Base-by-base conservation (phyloP, 2,888 invertebrate genomes). In the Cheilosia soror region DNA sequence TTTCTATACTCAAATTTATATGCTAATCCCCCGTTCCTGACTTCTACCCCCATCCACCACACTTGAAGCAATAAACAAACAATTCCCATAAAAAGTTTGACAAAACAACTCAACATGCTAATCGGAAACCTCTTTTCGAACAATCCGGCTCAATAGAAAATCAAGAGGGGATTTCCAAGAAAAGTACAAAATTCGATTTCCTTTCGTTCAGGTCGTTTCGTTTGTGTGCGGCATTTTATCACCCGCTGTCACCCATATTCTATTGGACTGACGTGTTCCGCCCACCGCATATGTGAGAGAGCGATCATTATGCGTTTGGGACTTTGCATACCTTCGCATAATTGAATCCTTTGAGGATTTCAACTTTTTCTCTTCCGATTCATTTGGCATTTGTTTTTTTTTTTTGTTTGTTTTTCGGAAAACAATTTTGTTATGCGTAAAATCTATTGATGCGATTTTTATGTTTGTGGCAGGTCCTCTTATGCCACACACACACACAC, bases 381-480 rank as follows among this genome's bases (percentile, higher is more conserved):
- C 37, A 37, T 11, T 37, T 37, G 37, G 11, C 37, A 11, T 37
- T 37, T 11, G 11, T 37, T 11, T 11, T 37, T 37, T 40, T 40
- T 53, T 37, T 31, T 5, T 71, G 6, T 40, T 25, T 20, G n/a
- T 53, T 33, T 63, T 51, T 73, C n/a, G 44, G 37, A 69, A 79
- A 73, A 73, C 63, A 84, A 82, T 77, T 82, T 72, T 40, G 47
- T 72, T 82, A 37, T 37, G 68, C 83, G 44, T 68, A 51, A 58
- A 66, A 84, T 84, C 58, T 77, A 78, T 73, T 78, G 83, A 78
- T 78, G 82, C 66, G 82, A 77, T 83, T 83, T 78, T 77, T 72
- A 72, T 73, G 60, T 57, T 78, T 83, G 78, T 57, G 83, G 78
- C 49, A 73, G 40, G 25, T 60, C 49, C 49, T 51, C 51, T 51